Evolutionary conservation across 2,888 invertebrate species (phyloP).

Genomic region (Spatulosminthurus flaviceps): DNA sequence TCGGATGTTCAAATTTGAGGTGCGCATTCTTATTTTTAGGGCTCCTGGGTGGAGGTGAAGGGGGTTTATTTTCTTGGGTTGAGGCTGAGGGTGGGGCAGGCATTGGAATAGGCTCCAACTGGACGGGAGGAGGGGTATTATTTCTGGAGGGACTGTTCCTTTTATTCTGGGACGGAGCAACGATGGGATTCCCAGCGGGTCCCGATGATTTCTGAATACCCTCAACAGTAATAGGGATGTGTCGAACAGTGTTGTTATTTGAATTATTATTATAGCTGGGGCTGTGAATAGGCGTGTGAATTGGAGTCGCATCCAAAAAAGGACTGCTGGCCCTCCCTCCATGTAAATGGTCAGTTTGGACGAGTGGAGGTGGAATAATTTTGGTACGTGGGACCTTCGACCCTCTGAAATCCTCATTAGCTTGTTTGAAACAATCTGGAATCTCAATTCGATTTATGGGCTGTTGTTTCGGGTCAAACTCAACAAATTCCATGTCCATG

Average conservation of each 20-base stretch:
- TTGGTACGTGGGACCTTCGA: too few relatives aligned
- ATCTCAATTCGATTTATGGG: constrained; percentile 10
- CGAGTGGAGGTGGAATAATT: neutral
- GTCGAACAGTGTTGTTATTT: neutral
- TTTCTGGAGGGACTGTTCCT: neutral
- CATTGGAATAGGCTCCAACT: constrained; percentile 19
- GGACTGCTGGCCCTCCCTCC: neutral
- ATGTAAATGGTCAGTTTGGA: neutral
- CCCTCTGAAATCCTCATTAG: neutral
- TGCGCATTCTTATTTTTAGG: constrained; percentile 6
- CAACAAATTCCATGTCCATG: constrained; percentile 31
- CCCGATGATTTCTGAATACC: constrained; percentile 16
- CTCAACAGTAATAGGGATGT: constrained; percentile 40
- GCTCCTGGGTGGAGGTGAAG: constrained; percentile 9
- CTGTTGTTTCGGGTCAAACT: constrained; percentile 15
- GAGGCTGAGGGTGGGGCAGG: neutral
- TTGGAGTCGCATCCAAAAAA: neutral
- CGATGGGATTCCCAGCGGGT: too few relatives aligned
- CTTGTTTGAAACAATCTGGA: constrained; percentile 25
- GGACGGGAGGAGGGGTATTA: neutral
- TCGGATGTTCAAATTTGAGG: neutral
- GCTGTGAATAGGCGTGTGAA: neutral
- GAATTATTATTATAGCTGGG: constrained; percentile 9
- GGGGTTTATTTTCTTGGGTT: neutral
- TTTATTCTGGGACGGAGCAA: neutral